Evolutionary conservation across 2,888 invertebrate species (phyloP).

Genomic region (Callimorpha dominula): DNA sequence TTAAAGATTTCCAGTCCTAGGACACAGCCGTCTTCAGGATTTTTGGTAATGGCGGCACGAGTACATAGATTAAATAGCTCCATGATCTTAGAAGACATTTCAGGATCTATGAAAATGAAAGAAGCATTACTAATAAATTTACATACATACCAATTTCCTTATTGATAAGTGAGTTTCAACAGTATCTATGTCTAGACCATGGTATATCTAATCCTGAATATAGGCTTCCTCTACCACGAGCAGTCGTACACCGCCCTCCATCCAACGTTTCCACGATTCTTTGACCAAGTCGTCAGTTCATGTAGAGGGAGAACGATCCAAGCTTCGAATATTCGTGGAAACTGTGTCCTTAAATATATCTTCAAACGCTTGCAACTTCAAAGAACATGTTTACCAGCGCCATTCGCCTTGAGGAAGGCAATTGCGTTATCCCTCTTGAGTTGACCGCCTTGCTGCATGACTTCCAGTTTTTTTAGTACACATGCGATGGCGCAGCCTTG

Average conservation of each 20-base stretch:
- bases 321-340: no score
- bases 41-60: neutral
- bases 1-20: conserved; percentile 43
- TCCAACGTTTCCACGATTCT: no score
- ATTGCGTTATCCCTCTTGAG: conserved; percentile 38
- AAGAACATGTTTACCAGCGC: conserved; percentile 52
- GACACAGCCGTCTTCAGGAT: conserved; percentile 14
- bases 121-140: neutral
- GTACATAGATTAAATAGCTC: conserved; percentile 37
- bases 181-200: no score
- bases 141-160: no score
- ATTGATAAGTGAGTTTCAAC: no score
- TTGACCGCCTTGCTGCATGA: conserved; percentile 40
- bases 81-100: conserved; percentile 40
- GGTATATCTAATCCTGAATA: no score
- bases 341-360: no score
- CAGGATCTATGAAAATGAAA: conserved; percentile 9
- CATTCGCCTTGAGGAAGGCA: conserved; percentile 50
- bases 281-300: no score
- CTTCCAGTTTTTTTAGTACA: conserved; percentile 47
- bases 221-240: no score
- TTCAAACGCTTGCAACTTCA: neutral
- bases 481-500: conserved; percentile 62
- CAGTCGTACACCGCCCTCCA: no score
- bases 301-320: no score